Base-by-base conservation (phyloP, 2,888 invertebrate species). In the Trachelus iudaicus region DNA sequence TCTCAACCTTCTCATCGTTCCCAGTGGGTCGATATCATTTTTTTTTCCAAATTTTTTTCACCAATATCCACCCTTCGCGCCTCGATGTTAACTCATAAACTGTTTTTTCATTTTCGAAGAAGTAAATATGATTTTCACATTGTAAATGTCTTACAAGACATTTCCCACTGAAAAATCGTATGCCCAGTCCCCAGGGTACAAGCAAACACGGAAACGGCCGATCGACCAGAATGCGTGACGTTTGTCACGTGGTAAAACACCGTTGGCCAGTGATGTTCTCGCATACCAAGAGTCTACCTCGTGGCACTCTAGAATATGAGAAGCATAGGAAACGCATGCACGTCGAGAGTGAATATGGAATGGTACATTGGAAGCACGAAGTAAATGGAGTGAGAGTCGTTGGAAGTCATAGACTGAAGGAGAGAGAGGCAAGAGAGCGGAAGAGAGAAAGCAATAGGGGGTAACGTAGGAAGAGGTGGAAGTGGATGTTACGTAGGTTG, bases 401-500 rank as follows among this genome's bases (percentile, higher is more conserved):
- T 56, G 40, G 23, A 23, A 56, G 40, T 56, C 40, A 56, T 56
- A 56, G 40, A 56, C 40, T 23, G 23, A 56, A 23, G 6, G 15
- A 23, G 34, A 76, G 34, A 76, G 81, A 35, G 35, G 34, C 34
- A 11, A 73, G 78, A 69, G 33, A 13, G 71, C 35, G 34, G 6
- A 73, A 69, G 69, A 69, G 40, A 69, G 69, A 76, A 40, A 75
- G 77, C 40, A n/a, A 73, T 69, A 30, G 31, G n/a, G 56, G 75
- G n/a, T n/a, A n/a, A 69, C 56, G 69, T 33, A 77, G 35, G 34
- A 75, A 23, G 23, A 69, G 30, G 31, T 75, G 34, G 34, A 35
- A 76, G 81, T 40, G 77, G 40, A 40, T 40, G 40, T 40, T 40
- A 15, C 40, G 40, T 23, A 23, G 40, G 40, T 56, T 56, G 23